A percentile compares a stretch with the other conserved stretches of the same genome.
Evolutionary conservation across 2,113 vertebrate genomes (phyloP).

Genomic region (Epinephelus fuscoguttatus): DNA sequence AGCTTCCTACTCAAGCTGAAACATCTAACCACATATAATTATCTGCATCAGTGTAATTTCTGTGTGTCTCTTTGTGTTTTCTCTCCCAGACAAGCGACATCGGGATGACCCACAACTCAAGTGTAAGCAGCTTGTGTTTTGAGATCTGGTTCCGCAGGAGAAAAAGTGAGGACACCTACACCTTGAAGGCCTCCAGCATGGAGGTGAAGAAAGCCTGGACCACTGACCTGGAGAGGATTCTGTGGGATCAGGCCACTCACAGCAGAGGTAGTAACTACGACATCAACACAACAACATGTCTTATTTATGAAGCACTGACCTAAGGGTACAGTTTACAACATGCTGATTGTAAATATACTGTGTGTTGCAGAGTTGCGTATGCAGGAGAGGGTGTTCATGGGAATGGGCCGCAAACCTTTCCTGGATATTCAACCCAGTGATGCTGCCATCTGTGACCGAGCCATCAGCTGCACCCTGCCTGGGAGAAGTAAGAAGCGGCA

Average conservation of each 20-base stretch:
- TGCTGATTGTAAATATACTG: background rate
- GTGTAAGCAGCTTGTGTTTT: slow-evolving; percentile 80
- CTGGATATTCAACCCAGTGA: slow-evolving; percentile 86
- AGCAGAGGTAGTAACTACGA: slow-evolving; percentile 74
- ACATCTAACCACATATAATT: background rate
- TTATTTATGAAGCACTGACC: background rate
- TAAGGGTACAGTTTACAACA: background rate
- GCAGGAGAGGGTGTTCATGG: slow-evolving; percentile 88
- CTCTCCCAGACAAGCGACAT: slow-evolving; percentile 83
- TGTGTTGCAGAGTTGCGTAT: slow-evolving; percentile 82
- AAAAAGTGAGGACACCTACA: slow-evolving; percentile 85
- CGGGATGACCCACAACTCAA: slow-evolving; percentile 85
- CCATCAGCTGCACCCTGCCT: slow-evolving; percentile 71
- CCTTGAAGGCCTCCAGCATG: slow-evolving; percentile 74
- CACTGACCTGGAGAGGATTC: slow-evolving; percentile 83
- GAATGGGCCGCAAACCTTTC: slow-evolving; percentile 85
- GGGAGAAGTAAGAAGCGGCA: slow-evolving; percentile 78
- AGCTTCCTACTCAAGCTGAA: background rate
- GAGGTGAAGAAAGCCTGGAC: slow-evolving; percentile 86
- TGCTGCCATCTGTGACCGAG: slow-evolving; percentile 83
- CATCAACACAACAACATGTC: background rate
- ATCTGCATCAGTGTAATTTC: background rate
- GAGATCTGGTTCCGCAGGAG: slow-evolving; percentile 88
- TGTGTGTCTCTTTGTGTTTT: background rate
- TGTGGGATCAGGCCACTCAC: slow-evolving; percentile 86